Percentiles rank a stretch among this genome's conserved stretches.
phyloP scores from a whole-genome alignment of 2,888 invertebrate species.

The Clivina fossor region DNA sequence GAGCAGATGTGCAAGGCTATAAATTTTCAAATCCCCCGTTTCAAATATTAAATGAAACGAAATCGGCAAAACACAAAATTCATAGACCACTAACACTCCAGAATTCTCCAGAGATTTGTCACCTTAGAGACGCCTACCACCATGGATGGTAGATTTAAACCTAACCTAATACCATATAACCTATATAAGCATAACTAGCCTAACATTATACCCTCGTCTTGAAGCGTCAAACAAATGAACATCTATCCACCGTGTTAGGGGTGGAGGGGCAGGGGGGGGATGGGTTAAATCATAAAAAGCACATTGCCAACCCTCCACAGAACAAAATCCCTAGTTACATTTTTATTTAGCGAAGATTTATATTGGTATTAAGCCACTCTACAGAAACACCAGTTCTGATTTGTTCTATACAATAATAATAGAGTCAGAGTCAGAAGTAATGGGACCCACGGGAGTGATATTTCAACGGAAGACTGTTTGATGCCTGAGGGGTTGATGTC shows the following conservation, averaged over 20 bases:
- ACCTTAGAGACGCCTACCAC: too few relatives aligned
- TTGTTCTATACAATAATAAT: constrained; percentile 57
- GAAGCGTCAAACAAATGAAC: not conserved
- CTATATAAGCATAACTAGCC: not conserved
- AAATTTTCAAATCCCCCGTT: constrained; percentile 11
- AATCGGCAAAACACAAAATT: constrained; percentile 8
- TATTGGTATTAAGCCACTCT: constrained; percentile 54
- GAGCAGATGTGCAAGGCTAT: constrained; percentile 8
- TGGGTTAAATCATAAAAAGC: too few relatives aligned
- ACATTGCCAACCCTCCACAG: constrained; percentile 28
- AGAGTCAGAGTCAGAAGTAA: constrained; percentile 54
- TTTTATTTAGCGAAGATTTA: constrained; percentile 55
- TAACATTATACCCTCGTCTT: constrained; percentile 14
- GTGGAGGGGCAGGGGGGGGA: too few relatives aligned
- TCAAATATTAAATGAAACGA: constrained; percentile 5
- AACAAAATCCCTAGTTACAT: constrained; percentile 47
- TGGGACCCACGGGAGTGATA: constrained; percentile 55
- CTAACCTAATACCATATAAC: too few relatives aligned
- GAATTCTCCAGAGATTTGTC: not conserved
- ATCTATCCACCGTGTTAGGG: constrained; percentile 1
- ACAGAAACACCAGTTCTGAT: constrained; percentile 53
- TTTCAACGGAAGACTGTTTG: constrained; percentile 49
- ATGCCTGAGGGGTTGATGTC: constrained; percentile 40
- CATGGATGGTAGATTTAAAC: too few relatives aligned
- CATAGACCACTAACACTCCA: constrained; percentile 14